Percentiles rank a stretch among this genome's conserved stretches.
phyloP scores from a whole-genome alignment of 2,888 invertebrate genomes.

The Dione juno region DNA sequence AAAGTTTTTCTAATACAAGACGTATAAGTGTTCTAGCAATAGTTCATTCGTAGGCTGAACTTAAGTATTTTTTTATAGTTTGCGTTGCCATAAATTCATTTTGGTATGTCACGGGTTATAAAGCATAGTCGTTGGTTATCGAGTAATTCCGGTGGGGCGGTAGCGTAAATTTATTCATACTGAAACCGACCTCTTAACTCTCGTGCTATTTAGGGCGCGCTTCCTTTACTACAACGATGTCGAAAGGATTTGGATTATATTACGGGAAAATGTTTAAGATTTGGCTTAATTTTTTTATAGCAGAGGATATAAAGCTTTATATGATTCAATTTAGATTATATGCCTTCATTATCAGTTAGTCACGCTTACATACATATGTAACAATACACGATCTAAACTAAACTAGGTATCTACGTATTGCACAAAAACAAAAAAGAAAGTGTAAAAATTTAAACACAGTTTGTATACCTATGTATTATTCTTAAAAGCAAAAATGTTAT shows the following conservation, averaged over 20 bases:
- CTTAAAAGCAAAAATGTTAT: too few relatives aligned
- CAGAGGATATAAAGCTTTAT: neutral
- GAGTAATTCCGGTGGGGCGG: constrained; percentile 74
- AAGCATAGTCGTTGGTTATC: constrained; percentile 81
- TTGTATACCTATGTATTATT: too few relatives aligned
- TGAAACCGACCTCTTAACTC: constrained; percentile 73
- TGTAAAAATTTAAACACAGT: neutral
- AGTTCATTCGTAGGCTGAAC: constrained; percentile 4
- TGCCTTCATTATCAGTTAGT: neutral
- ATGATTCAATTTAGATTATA: neutral
- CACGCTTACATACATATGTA: neutral
- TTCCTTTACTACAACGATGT: constrained; percentile 65
- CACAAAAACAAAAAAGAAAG: too few relatives aligned
- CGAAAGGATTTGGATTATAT: constrained; percentile 56
- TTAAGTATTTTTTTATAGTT: constrained; percentile 54
- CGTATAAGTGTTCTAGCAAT: too few relatives aligned
- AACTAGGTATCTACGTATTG: too few relatives aligned
- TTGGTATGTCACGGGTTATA: constrained; percentile 82
- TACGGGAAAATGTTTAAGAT: constrained; percentile 43
- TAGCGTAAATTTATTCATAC: constrained; percentile 79
- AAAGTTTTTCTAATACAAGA: too few relatives aligned
- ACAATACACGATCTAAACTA: neutral
- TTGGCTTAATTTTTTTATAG: constrained; percentile 7
- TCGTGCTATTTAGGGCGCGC: constrained; percentile 77
- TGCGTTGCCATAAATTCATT: constrained; percentile 78